Conservation (phyloP, 2,888 invertebrate genomes). For the Spodoptera exigua region DNA sequence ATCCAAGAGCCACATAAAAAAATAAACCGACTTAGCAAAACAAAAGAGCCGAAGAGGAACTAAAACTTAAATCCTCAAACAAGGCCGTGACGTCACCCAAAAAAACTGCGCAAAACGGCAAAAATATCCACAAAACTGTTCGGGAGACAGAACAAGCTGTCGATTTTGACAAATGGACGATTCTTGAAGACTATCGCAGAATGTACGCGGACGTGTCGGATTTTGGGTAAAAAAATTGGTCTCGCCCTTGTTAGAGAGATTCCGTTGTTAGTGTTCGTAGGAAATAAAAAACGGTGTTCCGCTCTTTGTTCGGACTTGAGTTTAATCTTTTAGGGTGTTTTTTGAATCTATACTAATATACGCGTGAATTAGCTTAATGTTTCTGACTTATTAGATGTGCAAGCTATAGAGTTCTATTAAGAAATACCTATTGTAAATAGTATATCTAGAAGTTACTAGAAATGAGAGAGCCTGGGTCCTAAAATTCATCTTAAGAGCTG, state of each 20-base stretch:
- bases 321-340: conserved; percentile 24
- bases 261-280: conserved; percentile 40
- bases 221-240: conserved; percentile 54
- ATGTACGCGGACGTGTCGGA: conserved; percentile 41
- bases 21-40: too few species aligned
- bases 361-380: too few species aligned
- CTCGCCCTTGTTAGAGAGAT: conserved; percentile 51
- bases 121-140: conserved; percentile 43
- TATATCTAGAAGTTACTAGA: too few species aligned
- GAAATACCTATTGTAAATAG: too few species aligned
- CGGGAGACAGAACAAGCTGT: conserved; percentile 54
- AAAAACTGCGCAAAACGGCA: conserved; percentile 48
- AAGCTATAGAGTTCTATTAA: too few species aligned
- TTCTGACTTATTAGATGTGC: too few species aligned
- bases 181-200: conserved; percentile 53
- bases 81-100: conserved; percentile 9
- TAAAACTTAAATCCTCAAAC: conserved; percentile 11
- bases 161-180: conserved; percentile 68
- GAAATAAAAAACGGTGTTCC: conserved; percentile 27
- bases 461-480: too few species aligned
- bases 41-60: too few species aligned
- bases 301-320: conserved; percentile 20
- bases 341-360: too few species aligned
- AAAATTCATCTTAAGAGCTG: too few species aligned
- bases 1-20: too few species aligned